Percentiles rank a stretch among this genome's conserved stretches.
Conservation (phyloP, 1,140 invertebrate genomes). For the Papilio polyxenes region DNA sequence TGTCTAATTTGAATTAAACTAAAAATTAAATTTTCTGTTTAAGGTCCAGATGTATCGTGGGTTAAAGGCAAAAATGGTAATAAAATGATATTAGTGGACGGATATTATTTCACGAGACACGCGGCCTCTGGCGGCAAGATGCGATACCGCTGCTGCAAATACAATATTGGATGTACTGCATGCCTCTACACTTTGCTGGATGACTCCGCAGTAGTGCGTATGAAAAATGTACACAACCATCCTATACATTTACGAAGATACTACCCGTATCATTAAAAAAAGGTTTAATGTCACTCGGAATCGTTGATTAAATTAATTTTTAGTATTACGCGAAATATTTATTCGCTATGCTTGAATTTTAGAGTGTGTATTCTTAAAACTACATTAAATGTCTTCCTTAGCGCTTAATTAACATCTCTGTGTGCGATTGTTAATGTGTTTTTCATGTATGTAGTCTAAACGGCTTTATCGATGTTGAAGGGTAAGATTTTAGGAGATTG, state of each 20-base stretch:
- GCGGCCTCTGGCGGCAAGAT: slow-evolving; percentile 33
- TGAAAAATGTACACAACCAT: slow-evolving; percentile 52
- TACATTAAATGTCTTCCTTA: too few species aligned
- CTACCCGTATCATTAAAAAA: background rate
- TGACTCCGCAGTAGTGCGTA: slow-evolving; percentile 45
- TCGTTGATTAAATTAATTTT: too few species aligned
- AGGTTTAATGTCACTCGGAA: background rate
- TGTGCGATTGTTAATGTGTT: too few species aligned
- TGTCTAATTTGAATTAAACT: background rate
- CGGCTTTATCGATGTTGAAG: too few species aligned
- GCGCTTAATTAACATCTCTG: too few species aligned
- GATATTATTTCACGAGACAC: slow-evolving; percentile 45
- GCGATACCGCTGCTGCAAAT: slow-evolving; percentile 43
- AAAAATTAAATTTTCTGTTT: slow-evolving; percentile 39
- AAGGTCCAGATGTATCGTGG: slow-evolving; percentile 45
- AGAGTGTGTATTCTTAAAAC: too few species aligned
- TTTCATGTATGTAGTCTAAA: too few species aligned
- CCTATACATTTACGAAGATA: slow-evolving; percentile 25
- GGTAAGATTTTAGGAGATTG: too few species aligned
- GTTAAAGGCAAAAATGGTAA: slow-evolving; percentile 45
- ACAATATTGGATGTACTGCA: slow-evolving; percentile 48
- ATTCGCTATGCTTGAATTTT: too few species aligned
- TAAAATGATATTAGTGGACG: slow-evolving; percentile 44
- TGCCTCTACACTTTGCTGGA: slow-evolving; percentile 47
- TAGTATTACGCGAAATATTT: too few species aligned